Evolutionary conservation across 2,113 vertebrate genomes (phyloP).

Genomic region (Alouatta palliata): DNA sequence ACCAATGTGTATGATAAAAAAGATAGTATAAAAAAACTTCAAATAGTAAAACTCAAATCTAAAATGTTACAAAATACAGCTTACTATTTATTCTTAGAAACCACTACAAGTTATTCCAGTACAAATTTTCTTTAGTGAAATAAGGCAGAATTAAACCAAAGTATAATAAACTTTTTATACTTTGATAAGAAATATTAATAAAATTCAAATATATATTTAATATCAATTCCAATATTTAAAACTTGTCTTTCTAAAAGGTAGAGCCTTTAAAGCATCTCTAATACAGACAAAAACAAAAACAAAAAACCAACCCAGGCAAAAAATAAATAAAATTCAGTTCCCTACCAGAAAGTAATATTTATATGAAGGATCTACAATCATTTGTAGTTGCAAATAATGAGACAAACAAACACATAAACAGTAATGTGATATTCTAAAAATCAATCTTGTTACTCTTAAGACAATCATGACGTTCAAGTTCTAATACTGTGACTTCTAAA

Average conservation of each 20-base stretch:
- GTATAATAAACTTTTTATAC: neutral
- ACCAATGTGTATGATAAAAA: constrained; percentile 1
- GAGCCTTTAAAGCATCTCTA: constrained; percentile 17
- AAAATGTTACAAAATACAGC: constrained; percentile 25
- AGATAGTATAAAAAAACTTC: neutral
- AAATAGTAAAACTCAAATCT: constrained; percentile 41
- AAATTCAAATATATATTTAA: neutral
- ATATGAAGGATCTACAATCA: constrained; percentile 7
- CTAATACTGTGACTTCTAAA: constrained; percentile 50
- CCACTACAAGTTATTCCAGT: constrained; percentile 8
- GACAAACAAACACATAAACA: constrained; percentile 27
- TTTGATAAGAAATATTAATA: neutral
- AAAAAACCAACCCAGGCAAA: neutral
- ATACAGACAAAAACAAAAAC: neutral
- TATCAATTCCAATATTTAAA: constrained; percentile 27
- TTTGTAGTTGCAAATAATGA: constrained; percentile 47
- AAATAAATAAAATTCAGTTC: constrained; percentile 22
- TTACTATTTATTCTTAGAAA: constrained; percentile 53
- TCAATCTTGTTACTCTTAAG: constrained; percentile 1
- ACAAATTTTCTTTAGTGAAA: constrained; percentile 22
- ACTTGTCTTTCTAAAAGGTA: constrained; percentile 39
- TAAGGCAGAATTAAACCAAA: constrained; percentile 43
- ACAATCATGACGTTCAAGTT: constrained; percentile 48
- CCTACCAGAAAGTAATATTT: constrained; percentile 2
- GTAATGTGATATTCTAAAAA: constrained; percentile 34